These are phyloP conservation scores for Bombus balteatus DNA, from an alignment of 1,140 invertebrate genomes.

Conservation along the genomic window DNA sequence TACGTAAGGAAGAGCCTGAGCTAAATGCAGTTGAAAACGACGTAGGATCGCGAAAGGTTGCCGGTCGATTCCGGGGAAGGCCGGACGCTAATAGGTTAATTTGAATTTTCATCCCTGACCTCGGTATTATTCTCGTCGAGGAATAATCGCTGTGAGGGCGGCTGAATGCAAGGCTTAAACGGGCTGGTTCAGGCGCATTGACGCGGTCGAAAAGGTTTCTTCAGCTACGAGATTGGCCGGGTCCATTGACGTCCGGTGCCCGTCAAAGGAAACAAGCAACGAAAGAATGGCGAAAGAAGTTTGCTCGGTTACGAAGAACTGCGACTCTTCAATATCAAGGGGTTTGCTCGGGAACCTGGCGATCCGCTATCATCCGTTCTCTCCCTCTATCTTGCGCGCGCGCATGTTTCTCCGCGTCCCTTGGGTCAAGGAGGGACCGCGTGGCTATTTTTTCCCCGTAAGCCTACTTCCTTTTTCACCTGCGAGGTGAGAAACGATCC, in stretches of 20 bases:
- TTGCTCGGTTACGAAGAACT: slow-evolving; percentile 14
- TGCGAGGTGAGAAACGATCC: slow-evolving; percentile 1
- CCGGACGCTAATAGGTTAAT: slow-evolving; percentile 9
- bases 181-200: slow-evolving; percentile 32
- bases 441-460: slow-evolving; percentile 30
- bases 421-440: slow-evolving; percentile 32
- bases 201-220: slow-evolving; percentile 47
- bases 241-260: slow-evolving; percentile 36
- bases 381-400: neutral
- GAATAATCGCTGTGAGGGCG: neutral
- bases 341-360: neutral
- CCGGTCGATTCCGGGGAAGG: neutral
- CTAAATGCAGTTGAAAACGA: neutral
- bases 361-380: neutral
- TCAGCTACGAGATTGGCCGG: slow-evolving; percentile 41
- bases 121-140: slow-evolving; percentile 18
- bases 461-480: neutral
- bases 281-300: slow-evolving; percentile 22
- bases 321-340: slow-evolving; percentile 19
- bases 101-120: slow-evolving; percentile 48
- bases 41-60: neutral
- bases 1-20: too few species aligned
- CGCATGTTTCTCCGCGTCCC: neutral
- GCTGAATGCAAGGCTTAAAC: slow-evolving; percentile 36
- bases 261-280: slow-evolving; percentile 17